Evolutionary conservation across 2,888 invertebrate species (phyloP).

Genomic region (Diadegma fenestrale): DNA sequence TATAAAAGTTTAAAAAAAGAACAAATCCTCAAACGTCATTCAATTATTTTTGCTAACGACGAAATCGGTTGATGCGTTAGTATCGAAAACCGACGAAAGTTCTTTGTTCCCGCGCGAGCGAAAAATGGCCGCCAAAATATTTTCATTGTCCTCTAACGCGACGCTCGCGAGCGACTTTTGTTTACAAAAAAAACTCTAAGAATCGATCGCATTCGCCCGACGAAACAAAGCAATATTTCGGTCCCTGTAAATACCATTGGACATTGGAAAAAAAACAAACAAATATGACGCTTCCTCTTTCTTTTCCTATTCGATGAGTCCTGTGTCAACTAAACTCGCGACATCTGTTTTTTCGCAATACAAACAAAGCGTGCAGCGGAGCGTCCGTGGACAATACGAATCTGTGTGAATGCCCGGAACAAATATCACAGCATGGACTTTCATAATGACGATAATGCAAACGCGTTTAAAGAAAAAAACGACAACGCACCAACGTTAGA

Average conservation of each 20-base stretch:
- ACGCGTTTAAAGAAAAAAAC: constrained; percentile 20
- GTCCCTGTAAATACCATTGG: background rate
- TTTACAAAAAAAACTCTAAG: background rate
- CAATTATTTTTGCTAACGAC: background rate
- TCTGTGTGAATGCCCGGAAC: constrained; percentile 4
- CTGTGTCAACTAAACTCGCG: background rate
- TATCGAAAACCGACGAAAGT: background rate
- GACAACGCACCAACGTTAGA: background rate
- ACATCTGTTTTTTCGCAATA: background rate
- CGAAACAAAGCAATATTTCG: background rate
- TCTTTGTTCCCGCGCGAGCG: background rate
- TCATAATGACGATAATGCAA: constrained; percentile 35
- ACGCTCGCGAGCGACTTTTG: background rate
- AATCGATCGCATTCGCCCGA: background rate
- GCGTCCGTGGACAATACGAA: background rate
- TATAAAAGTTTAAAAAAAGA: background rate
- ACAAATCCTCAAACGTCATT: background rate
- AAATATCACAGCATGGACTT: background rate
- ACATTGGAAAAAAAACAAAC: background rate
- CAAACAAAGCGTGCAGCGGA: background rate
- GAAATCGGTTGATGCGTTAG: background rate
- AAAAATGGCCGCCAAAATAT: background rate
- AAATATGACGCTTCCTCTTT: background rate
- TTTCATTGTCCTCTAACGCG: background rate
- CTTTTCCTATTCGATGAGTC: background rate